A percentile compares a stretch with the other conserved stretches of the same genome.
phyloP scores from a whole-genome alignment of 2,888 invertebrate species.

The Epiperipatus broadwayi region DNA sequence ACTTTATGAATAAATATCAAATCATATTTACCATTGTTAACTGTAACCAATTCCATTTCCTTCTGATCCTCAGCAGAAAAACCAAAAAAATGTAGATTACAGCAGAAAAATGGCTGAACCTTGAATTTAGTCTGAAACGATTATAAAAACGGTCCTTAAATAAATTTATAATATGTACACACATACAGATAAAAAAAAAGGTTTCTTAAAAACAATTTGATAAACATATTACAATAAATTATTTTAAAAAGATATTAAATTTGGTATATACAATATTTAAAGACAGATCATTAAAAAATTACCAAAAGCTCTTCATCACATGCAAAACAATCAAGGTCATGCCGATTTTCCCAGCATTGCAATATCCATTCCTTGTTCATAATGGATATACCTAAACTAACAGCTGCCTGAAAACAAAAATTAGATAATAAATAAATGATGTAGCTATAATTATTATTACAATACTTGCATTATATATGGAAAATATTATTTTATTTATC shows the following conservation, averaged over 20 bases:
- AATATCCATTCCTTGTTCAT: constrained; percentile 73
- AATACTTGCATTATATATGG: no score
- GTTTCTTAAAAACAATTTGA: no score
- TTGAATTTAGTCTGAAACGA: constrained; percentile 26
- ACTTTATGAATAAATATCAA: no score
- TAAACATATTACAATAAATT: no score
- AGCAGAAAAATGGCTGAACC: constrained; percentile 13
- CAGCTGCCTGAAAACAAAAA: constrained; percentile 45
- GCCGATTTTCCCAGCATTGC: constrained; percentile 60
- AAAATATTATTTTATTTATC: no score
- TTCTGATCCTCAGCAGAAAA: constrained; percentile 71
- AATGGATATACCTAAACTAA: constrained; percentile 68
- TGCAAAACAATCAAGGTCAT: constrained; percentile 42
- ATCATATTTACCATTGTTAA: constrained; percentile 45
- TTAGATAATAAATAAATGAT: no score
- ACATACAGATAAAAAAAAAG: no score
- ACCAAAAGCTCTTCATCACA: constrained; percentile 42
- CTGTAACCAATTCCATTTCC: constrained; percentile 75
- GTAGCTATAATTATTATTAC: no score
- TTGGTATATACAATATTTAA: constrained; percentile 13
- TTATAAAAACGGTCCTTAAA: no score
- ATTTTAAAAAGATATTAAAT: no score
- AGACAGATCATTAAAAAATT: constrained; percentile 16
- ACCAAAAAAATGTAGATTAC: constrained; percentile 47
- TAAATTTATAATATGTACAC: no score